Base-by-base conservation (phyloP, 2,113 vertebrate genomes). In the Natator depressus region DNA sequence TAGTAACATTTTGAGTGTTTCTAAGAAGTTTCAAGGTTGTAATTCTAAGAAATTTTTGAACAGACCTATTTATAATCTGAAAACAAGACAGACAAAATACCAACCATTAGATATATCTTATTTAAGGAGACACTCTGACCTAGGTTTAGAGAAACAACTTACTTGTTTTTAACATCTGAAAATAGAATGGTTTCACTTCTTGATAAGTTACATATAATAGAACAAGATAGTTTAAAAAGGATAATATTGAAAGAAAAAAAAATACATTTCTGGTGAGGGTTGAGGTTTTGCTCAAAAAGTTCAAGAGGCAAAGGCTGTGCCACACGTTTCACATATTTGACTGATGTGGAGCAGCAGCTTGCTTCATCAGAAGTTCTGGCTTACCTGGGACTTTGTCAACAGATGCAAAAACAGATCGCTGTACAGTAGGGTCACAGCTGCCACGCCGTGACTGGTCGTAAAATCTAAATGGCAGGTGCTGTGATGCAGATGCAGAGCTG, bases 321-420 rank as follows among this genome's bases (percentile, higher is more conserved):
- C 46, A 29, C 7, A 12, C 25, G 46, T 72, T 69, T 76, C 75
- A 78, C 42, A 78, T 72, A 54, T 72, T 53, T 79, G 54, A 47
- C 19, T 50, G 79, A 59, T 31, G 4, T 47, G 53, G 17, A 79
- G 29, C 12, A 94, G 62, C 82, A 90, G 1, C 0, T 38, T 12
- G 12, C 86, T 54, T 46, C 38, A 16, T n/a, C 72, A 79, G 16
- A 20, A 88, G 62, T 9, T 8, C 2, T 47, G 19, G 29, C 94
- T 98, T 97, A 99, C 99, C 99, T 98, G 99, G 99, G 69, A 99
- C 99, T 98, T 99, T 99, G 98, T 99, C 99, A n/a, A 99, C 99
- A 0, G 99, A 99, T 0, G 99, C 99, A 54, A 99, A 99, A 80
- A 99, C 98, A 0, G 99, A 98, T 91, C 99, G 98, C 59, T 98